Conservation (phyloP, 2,797 vertebrate genomes). For the Dicrostonyx torquatus region DNA sequence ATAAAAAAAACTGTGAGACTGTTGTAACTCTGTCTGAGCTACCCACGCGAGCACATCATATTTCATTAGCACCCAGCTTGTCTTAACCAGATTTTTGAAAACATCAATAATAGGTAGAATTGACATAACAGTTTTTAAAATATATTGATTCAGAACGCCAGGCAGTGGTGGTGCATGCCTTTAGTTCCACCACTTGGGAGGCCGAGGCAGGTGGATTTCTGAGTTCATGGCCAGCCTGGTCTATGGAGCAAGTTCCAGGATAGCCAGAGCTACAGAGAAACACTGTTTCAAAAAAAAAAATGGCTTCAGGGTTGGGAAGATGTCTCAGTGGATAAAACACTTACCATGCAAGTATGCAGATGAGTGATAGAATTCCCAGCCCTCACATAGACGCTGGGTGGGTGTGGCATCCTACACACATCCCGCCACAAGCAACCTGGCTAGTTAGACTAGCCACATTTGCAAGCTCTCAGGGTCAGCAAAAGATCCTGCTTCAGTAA, state of each 20-base stretch:
- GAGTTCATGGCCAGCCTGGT: background rate
- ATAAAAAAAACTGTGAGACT: background rate
- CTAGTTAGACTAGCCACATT: background rate
- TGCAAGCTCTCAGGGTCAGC: background rate
- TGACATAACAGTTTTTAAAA: background rate
- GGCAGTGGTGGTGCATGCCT: background rate
- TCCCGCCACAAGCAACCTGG: background rate
- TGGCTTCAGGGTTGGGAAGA: background rate
- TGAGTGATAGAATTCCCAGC: background rate
- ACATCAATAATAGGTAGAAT: background rate
- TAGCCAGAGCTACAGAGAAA: background rate
- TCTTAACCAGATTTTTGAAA: constrained; percentile 13
- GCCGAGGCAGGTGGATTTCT: background rate
- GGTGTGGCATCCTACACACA: background rate
- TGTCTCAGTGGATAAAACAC: background rate
- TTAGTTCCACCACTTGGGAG: background rate
- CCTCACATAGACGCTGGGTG: background rate
- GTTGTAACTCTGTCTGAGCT: background rate
- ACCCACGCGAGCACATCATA: no score
- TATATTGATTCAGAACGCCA: background rate
- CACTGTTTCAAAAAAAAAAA: background rate
- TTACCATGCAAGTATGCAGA: background rate
- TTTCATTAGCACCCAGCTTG: constrained; percentile 2
- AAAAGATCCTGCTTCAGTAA: background rate
- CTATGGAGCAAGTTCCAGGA: background rate